Base-by-base conservation (phyloP, 2,113 vertebrate species). In the Oreochromis tanganicae region DNA sequence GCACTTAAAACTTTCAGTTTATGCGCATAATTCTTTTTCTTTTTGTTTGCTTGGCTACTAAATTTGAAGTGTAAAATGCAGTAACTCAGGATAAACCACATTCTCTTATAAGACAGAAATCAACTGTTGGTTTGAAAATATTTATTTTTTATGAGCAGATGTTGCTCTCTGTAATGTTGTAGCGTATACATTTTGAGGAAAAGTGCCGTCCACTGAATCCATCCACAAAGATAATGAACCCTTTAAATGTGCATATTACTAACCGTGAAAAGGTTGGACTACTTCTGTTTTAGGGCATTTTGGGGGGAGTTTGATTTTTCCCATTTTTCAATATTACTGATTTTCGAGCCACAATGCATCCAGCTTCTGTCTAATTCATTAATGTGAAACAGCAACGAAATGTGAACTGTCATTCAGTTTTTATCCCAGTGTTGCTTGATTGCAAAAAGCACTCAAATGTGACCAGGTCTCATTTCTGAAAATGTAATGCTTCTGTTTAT, bases 341-440 rank as follows among this genome's bases (percentile, higher is more conserved):
- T 32, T 88, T 88, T 87, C 73, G 89, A 95, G 92, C 92, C 94
- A 84, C 9, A 46, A 27, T 12, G 29, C 32, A 78, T 61, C 83
- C 87, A 93, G 92, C 88, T 92, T 71, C 79, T 80, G 36, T 90
- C 36, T 88, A 34, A 80, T 88, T 87, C 19, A 87, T 71, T 29
- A 85, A 93, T 95, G 96, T 96, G 96, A 96, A 95, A 75, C 16
- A 2, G 80, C 73, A 79, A 3, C 50, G 14, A 68, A 91, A 92
- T 95, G 92, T 95, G 92, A 95, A 91, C 27, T 56, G n/a, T 82
- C 46, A 14, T 87, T 91, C 81, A 79, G 85, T 61, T 93, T 91
- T 91, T 79, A 86, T 86, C 21, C 38, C 24, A 7, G 16, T 75
- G 84, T 91, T 82, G 61, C 27, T 91, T 86, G 55, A 54, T 6